Base-by-base conservation (phyloP, 1,140 invertebrate species). In the Trichonephila clavata region DNA sequence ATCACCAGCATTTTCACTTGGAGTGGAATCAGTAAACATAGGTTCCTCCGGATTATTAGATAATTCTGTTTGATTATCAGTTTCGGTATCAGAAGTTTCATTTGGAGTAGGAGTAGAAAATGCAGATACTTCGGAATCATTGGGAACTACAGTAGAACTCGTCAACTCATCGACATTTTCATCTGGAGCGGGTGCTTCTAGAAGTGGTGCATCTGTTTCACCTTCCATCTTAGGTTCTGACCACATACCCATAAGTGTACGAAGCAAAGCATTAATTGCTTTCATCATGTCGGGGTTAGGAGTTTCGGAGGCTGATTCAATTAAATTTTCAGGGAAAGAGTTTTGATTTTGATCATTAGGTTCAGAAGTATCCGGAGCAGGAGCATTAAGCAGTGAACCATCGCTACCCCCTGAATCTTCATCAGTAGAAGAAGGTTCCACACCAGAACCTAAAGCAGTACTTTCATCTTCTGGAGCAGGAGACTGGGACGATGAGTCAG, bases 271-370 rank as follows among this genome's bases (percentile, higher is more conserved):
- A 83, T 83, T 83, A 16, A 83, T 83, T 57, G 81, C 43, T n/a
- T 83, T 83, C n/a, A 83, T 59, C 24, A 83, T 83, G 59, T 83
- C 81, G 21, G 81, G n/a, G 1, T 83, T 50, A 14, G 81, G 50
- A 14, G 18, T 24, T 57, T 83, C 81, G 20, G 43, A 59, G 21
- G 50, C 18, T n/a, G 10, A 24, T 0, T 57, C 81, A 50, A 18
- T 10, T 20, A 18, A 10, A 13, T 83, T 13, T 57, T 14, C 27
- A 20, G 24, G 27, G 7, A 7, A 16, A 6, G 27, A 77, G 27
- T 32, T 27, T 1, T 24, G 1, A 71, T 71, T 32, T 10, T 20
- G 2, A 10, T 83, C 80, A 21, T 50, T 57, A 3, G 14, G 18
- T 24, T 50, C 81, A 10, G 39, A 1, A 24, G 21, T 14, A 8